Evolutionary conservation across 2,113 vertebrate species (phyloP).

Genomic region (Ceuthmochares aereus): DNA sequence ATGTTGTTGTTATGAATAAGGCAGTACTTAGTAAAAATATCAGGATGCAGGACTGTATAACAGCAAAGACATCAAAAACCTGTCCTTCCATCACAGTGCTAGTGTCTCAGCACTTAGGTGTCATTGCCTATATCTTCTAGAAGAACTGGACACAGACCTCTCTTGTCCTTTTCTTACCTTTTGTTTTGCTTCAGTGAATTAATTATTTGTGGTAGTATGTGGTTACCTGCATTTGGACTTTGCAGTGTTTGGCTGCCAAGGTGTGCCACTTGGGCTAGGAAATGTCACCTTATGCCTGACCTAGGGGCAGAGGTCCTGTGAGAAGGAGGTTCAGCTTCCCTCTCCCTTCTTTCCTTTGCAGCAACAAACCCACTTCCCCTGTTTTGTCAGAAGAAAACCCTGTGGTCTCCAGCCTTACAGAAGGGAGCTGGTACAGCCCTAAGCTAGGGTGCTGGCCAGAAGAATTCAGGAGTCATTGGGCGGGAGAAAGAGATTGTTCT

Average conservation of each 20-base stretch:
- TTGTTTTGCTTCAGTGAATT: neutral
- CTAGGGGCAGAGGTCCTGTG: neutral
- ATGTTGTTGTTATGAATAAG: neutral
- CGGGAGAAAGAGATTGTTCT: neutral
- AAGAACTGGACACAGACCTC: neutral
- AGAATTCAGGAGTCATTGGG: neutral
- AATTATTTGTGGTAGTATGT: neutral
- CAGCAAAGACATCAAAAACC: neutral
- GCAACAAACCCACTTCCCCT: neutral
- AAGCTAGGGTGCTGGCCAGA: neutral
- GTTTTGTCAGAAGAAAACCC: neutral
- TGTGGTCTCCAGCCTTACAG: neutral
- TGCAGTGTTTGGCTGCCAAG: neutral
- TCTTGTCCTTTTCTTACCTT: neutral
- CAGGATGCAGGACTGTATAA: neutral
- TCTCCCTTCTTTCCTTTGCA: neutral
- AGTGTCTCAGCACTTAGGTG: neutral
- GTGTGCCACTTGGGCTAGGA: neutral
- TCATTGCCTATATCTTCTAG: neutral
- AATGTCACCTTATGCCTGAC: neutral
- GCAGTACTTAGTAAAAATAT: neutral
- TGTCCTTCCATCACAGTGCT: neutral
- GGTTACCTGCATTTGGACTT: neutral
- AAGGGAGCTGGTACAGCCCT: neutral
- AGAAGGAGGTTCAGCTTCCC: neutral